Evolutionary conservation across 2,888 invertebrate species (phyloP), one percentile per base, ranked within the genome.

Genomic region (Cataglyphis livida): DNA sequence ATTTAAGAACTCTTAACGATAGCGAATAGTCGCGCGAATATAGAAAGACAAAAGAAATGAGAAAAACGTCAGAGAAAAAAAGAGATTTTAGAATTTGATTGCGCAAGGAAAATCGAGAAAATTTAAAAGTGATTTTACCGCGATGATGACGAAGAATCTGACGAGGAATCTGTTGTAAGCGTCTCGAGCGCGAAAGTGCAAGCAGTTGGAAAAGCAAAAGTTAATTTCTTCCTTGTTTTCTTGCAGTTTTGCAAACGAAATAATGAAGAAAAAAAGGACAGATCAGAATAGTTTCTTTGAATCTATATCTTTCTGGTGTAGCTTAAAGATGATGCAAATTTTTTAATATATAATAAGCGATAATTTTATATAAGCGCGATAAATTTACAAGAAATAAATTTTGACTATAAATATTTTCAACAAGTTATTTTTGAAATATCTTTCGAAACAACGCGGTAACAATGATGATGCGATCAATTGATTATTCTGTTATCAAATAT

Each of bases 91-190:
- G 7, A 66, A 66, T 76, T 82, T 28, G 25, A 61, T 61, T 25
- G 68, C 21, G 38, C 21, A 25, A 48, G 61, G 68, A 62, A 79
- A 59, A 75, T 64, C 59, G 38, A 41, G 41, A 66, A 62, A 76
- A 57, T 64, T 62, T 51, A 15, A 18, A 48, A 70, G 32, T 44
- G 51, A 59, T 70, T 25, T 70, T 48, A 59, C n/a, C 48, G 21
- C 21, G 35, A 78, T 44, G 41, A 68, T 54, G 70, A 68, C 6
- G 57, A 57, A 76, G 66, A 68, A 78, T 78, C 76, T 32, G 44
- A 15, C 21, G 35, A 21, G 21, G 21, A 75, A 75, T 75, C 35
- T 25, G 21, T 3, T 15, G 68, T 76, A 32, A 59, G 32, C 57
- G 32, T 59, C 25, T 12, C 44, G n/a, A 18, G 51, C 51, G 51